Conservation (phyloP, 2,888 invertebrate species). For the Sarcophaga variegata region DNA sequence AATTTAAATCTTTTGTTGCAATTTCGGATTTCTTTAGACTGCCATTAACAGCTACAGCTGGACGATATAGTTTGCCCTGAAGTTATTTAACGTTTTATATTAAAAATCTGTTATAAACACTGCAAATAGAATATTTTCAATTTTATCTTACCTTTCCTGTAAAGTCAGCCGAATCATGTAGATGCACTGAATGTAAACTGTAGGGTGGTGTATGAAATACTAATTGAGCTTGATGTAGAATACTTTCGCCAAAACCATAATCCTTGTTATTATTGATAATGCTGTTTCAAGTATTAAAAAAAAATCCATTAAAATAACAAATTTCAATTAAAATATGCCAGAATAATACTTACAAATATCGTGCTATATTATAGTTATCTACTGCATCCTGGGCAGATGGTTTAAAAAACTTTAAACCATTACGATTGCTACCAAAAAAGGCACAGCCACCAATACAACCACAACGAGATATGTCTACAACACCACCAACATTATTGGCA, state of each 20-base stretch:
- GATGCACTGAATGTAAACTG: constrained; percentile 88
- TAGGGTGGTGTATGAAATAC: constrained; percentile 96
- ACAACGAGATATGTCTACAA: constrained; percentile 87
- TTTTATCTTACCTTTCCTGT: constrained; percentile 76
- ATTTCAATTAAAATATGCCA: background rate
- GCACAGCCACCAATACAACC: constrained; percentile 97
- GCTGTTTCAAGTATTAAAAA: constrained; percentile 77
- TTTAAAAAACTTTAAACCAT: constrained; percentile 94
- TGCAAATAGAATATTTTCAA: background rate
- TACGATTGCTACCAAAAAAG: constrained; percentile 96
- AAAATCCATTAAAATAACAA: constrained; percentile 65
- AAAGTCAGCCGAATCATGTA: constrained; percentile 85
- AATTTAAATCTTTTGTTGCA: constrained; percentile 74
- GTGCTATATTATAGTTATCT: constrained; percentile 92
- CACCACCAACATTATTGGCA: constrained; percentile 81
- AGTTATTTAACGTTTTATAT: background rate
- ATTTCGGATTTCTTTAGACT: constrained; percentile 78
- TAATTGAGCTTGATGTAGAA: constrained; percentile 92
- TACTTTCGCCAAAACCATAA: constrained; percentile 96
- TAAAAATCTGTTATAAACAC: constrained; percentile 5
- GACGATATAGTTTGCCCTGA: constrained; percentile 78
- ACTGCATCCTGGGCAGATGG: constrained; percentile 90
- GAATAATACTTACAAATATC: constrained; percentile 78
- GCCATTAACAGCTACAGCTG: constrained; percentile 77
- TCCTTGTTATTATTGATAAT: constrained; percentile 90